A percentile compares a stretch with the other conserved stretches of the same genome.
Conservation (phyloP, 2,888 invertebrate genomes). For the Habroteleia sp. region DNA sequence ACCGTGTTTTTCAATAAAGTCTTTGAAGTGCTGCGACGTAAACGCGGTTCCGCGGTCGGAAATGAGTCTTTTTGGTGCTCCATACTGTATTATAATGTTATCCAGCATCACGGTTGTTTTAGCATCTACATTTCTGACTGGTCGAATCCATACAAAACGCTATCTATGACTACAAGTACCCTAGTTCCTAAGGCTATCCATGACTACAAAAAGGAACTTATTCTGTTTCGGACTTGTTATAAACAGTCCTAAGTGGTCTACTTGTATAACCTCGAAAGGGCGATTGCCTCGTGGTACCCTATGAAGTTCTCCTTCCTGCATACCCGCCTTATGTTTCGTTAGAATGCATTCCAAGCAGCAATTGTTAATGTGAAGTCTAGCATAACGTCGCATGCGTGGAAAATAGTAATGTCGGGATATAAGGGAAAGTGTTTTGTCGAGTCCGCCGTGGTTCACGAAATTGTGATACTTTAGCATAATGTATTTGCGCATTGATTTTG, state of each 20-base stretch:
- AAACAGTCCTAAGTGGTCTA: constrained; percentile 27
- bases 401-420: constrained; percentile 45
- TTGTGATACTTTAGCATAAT: constrained; percentile 18
- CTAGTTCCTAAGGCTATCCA: background rate
- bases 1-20: background rate
- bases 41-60: constrained; percentile 11
- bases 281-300: background rate
- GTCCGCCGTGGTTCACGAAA: constrained; percentile 5
- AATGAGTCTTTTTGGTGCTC: constrained; percentile 13
- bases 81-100: constrained; percentile 9
- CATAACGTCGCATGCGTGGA: constrained; percentile 30
- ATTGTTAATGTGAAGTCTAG: constrained; percentile 34
- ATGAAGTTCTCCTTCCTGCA: constrained; percentile 28
- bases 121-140: constrained; percentile 9
- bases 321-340: constrained; percentile 14
- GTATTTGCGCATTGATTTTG: constrained; percentile 29
- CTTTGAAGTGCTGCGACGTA: background rate
- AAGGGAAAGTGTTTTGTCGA: constrained; percentile 13
- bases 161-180: too few species aligned
- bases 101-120: constrained; percentile 12
- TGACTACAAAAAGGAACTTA: background rate
- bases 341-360: constrained; percentile 42
- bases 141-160: constrained; percentile 5
- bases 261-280: constrained; percentile 19
- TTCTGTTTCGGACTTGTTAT: background rate